phyloP scores from a whole-genome alignment of 2,113 vertebrate genomes.

The Anoura caudifer region DNA sequence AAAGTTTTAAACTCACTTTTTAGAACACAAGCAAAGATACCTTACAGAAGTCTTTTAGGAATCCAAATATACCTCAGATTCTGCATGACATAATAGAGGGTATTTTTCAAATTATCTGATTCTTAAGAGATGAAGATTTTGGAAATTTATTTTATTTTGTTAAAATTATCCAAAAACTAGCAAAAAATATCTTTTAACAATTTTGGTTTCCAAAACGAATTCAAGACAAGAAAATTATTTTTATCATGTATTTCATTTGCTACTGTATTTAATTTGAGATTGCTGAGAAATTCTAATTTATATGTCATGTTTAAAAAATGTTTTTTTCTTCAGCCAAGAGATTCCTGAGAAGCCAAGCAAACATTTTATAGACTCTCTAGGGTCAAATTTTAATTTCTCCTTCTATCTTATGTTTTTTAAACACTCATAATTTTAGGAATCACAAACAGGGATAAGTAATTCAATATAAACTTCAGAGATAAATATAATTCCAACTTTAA shows the following conservation, averaged over 20 bases:
- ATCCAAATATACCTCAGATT: not conserved
- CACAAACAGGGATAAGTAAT: not conserved
- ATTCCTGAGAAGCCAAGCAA: not conserved
- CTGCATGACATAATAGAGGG: not conserved
- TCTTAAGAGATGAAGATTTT: not conserved
- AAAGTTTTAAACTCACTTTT: not conserved
- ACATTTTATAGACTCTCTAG: not conserved
- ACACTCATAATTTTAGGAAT: not conserved
- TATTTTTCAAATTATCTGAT: slow-evolving; percentile 9
- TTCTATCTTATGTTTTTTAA: not conserved
- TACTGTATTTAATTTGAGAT: not conserved
- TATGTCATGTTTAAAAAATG: not conserved
- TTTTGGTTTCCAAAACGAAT: not conserved
- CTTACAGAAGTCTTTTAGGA: not conserved
- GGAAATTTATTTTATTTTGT: not conserved
- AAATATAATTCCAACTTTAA: not conserved
- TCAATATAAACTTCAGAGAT: not conserved
- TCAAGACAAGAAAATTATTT: not conserved
- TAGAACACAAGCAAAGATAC: slow-evolving; percentile 18
- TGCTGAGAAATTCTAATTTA: slow-evolving; percentile 16
- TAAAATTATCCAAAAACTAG: not conserved
- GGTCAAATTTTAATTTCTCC: not conserved
- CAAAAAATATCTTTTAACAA: not conserved
- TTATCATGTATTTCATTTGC: slow-evolving; percentile 12
- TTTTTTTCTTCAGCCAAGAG: not conserved